Conservation (phyloP, 1,140 invertebrate species). For the Cydia fagiglandana region DNA sequence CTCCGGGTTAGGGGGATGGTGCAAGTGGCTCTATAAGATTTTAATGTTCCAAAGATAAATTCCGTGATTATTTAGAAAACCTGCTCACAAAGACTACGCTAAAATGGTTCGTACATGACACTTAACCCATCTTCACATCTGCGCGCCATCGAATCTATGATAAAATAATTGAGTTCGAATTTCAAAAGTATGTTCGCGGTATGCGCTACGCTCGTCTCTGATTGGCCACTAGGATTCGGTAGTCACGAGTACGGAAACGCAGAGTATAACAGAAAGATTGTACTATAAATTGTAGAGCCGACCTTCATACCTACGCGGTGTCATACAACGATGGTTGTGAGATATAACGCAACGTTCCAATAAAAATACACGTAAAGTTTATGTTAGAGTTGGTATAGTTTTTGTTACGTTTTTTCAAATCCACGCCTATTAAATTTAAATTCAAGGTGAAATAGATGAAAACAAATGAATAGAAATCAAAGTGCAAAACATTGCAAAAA, state of each 20-base stretch:
- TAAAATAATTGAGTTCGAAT: constrained; percentile 37
- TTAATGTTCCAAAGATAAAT: constrained; percentile 34
- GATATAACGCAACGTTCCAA: constrained; percentile 9
- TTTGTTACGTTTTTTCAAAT: constrained; percentile 5
- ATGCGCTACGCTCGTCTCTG: background rate
- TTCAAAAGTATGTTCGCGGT: constrained; percentile 39
- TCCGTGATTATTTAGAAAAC: background rate
- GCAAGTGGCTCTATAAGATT: constrained; percentile 2
- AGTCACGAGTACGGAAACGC: constrained; percentile 33
- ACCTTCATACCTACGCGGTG: constrained; percentile 31
- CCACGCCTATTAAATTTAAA: background rate
- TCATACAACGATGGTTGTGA: constrained; percentile 5
- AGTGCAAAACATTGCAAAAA: constrained; percentile 4
- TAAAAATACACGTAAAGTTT: constrained; percentile 15
- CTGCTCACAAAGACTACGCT: background rate
- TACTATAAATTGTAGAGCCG: constrained; percentile 35
- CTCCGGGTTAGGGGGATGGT: too few relatives aligned
- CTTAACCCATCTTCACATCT: constrained; percentile 30
- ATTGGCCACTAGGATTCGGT: constrained; percentile 21
- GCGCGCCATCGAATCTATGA: constrained; percentile 35
- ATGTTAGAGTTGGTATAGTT: constrained; percentile 6
- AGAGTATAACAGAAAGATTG: constrained; percentile 32
- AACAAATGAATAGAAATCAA: constrained; percentile 18
- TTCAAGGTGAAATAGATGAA: constrained; percentile 22
- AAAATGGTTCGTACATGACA: constrained; percentile 22